A percentile compares a stretch with the other conserved stretches of the same genome.
Conservation (phyloP, 2,888 invertebrate species). For the Meta bourneti region DNA sequence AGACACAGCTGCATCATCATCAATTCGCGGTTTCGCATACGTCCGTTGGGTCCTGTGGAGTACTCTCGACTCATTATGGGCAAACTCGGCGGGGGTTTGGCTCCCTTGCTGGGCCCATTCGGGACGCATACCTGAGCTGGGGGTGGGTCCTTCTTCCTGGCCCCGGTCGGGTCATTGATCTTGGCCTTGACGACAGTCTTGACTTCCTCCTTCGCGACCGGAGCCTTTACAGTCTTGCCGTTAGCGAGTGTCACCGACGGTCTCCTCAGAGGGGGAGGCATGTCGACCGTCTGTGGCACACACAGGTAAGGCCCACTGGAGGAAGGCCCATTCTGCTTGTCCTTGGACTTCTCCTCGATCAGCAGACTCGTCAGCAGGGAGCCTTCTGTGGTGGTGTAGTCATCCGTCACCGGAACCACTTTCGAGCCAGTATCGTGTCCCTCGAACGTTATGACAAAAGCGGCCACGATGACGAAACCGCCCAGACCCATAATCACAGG, state of each 20-base stretch:
- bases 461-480: slow-evolving; percentile 97
- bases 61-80: slow-evolving; percentile 37
- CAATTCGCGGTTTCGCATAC: slow-evolving; percentile 70
- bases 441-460: slow-evolving; percentile 99
- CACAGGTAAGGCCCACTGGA: slow-evolving; percentile 65
- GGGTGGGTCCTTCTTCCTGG: slow-evolving; percentile 26
- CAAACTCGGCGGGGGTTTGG: slow-evolving; percentile 66
- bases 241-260: slow-evolving; percentile 62
- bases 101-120: slow-evolving; percentile 41
- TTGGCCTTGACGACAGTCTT: slow-evolving; percentile 42
- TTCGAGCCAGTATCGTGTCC: slow-evolving; percentile 95
- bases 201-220: background rate
- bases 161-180: slow-evolving; percentile 26
- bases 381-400: slow-evolving; percentile 62
- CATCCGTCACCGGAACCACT: slow-evolving; percentile 87
- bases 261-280: slow-evolving; percentile 51
- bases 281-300: slow-evolving; percentile 64
- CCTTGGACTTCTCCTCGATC: slow-evolving; percentile 53
- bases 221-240: background rate
- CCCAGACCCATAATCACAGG: slow-evolving; percentile 99
- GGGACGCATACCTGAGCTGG: background rate
- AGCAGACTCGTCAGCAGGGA: slow-evolving; percentile 67
- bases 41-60: slow-evolving; percentile 21
- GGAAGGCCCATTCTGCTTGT: slow-evolving; percentile 64
- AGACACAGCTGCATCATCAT: slow-evolving; percentile 76